Percentiles rank a stretch among this genome's conserved stretches.
Conservation (phyloP, 2,888 invertebrate genomes). For the Labia minor region DNA sequence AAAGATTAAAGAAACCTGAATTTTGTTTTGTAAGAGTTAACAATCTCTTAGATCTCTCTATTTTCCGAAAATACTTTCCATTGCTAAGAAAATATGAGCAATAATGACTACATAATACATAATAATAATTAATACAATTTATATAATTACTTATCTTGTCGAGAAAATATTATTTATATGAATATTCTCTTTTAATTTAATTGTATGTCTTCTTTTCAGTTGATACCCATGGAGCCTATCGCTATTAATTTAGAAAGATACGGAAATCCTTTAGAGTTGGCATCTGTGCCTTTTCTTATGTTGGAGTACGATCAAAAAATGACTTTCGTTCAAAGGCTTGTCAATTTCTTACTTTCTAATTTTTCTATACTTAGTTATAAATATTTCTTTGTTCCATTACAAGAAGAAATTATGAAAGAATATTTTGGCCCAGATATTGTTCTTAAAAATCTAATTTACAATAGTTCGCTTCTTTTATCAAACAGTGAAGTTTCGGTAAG, state of each 20-base stretch:
- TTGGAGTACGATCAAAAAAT: background rate
- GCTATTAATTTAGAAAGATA: background rate
- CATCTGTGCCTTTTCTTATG: background rate
- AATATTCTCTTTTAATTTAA: too few relatives aligned
- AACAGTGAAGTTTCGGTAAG: background rate
- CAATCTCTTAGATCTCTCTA: too few relatives aligned
- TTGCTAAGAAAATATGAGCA: too few relatives aligned
- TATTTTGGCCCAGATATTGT: background rate
- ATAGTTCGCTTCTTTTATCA: background rate
- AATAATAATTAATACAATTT: too few relatives aligned
- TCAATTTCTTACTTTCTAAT: background rate
- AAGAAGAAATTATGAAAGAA: background rate
- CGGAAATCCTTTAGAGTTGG: background rate
- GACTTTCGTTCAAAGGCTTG: background rate
- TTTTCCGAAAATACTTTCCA: too few relatives aligned
- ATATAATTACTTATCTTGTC: too few relatives aligned
- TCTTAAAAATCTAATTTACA: background rate
- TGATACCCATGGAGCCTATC: background rate
- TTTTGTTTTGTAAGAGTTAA: too few relatives aligned
- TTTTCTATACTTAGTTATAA: background rate
- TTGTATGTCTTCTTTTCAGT: background rate
- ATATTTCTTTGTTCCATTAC: background rate
- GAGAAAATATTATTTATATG: too few relatives aligned
- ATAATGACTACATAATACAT: too few relatives aligned
- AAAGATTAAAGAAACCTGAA: too few relatives aligned